Evolutionary conservation across 2,797 vertebrate species (phyloP).

Genomic region (Notamacropus eugenii): DNA sequence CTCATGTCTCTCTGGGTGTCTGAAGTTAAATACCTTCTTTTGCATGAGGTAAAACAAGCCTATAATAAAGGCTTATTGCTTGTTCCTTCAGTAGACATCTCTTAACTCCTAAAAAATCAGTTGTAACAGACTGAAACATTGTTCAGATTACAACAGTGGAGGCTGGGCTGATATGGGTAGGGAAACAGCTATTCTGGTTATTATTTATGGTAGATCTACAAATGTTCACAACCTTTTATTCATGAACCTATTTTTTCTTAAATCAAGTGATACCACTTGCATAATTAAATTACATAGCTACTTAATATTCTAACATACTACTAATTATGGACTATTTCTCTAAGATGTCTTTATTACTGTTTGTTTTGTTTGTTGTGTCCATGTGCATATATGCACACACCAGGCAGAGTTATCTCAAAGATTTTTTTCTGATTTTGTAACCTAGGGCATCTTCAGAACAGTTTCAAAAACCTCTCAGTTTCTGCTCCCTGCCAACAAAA

Average conservation of each 20-base stretch:
- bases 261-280: conserved; percentile 43
- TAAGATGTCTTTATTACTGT: not conserved
- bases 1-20: not conserved
- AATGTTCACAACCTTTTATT: conserved; percentile 62
- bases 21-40: not conserved
- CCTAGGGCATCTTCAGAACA: not conserved
- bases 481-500: conserved; percentile 66
- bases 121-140: not conserved
- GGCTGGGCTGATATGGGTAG: not conserved
- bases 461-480: conserved; percentile 2
- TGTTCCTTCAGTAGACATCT: not conserved
- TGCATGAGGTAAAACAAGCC: not conserved
- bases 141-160: not conserved
- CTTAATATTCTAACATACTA: conserved; percentile 19
- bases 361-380: conserved; percentile 21
- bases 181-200: not conserved
- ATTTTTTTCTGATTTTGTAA: conserved; percentile 52
- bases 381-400: not conserved
- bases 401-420: conserved; percentile 12
- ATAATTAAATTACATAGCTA: conserved; percentile 35
- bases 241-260: conserved; percentile 55
- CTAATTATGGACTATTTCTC: conserved; percentile 44
- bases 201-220: not conserved
- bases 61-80: not conserved
- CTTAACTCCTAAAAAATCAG: not conserved